Evolutionary conservation across 30 jellyfish, hydroid and myxozoan species (phyloP).

Genomic region (Chrysaora quinquecirrha): DNA sequence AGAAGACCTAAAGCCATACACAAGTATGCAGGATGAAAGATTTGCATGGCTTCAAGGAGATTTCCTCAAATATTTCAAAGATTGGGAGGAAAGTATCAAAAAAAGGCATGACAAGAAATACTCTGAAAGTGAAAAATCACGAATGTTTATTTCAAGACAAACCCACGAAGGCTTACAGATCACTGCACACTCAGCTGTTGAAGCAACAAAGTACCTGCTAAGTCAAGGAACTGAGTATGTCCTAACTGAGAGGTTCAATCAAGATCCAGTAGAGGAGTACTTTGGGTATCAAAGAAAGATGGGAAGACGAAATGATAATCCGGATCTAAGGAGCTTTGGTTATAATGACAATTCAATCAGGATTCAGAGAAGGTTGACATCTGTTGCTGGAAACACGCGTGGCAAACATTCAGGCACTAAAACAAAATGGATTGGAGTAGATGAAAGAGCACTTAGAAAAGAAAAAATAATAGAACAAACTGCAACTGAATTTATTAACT

Average conservation of each 20-base stretch:
- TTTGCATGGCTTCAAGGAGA: constrained; percentile 11
- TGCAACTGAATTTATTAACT: too few relatives aligned
- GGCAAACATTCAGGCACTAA: not conserved
- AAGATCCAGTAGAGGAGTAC: too few relatives aligned
- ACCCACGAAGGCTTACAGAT: constrained; percentile 12
- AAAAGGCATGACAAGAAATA: not conserved
- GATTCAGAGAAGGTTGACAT: constrained; percentile 5
- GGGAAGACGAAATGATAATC: constrained; percentile 43
- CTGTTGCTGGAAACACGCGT: constrained; percentile 16
- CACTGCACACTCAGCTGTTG: constrained; percentile 8
- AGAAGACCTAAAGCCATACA: not conserved
- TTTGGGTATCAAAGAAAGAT: constrained; percentile 40
- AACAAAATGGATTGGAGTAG: not conserved
- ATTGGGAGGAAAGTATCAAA: not conserved
- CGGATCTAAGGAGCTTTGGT: constrained; percentile 4
- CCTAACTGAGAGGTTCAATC: constrained; percentile 17
- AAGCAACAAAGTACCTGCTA: constrained; percentile 5
- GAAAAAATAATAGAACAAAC: too few relatives aligned
- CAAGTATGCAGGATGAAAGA: not conserved
- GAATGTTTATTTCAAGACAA: constrained; percentile 3
- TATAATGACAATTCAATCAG: constrained; percentile 36
- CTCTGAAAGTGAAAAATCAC: not conserved
- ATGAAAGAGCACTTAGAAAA: not conserved
- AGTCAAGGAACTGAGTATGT: constrained; percentile 26
- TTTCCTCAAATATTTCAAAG: not conserved